phyloP scores from a whole-genome alignment of 2,113 vertebrate genomes.

The Sardina pilchardus region DNA sequence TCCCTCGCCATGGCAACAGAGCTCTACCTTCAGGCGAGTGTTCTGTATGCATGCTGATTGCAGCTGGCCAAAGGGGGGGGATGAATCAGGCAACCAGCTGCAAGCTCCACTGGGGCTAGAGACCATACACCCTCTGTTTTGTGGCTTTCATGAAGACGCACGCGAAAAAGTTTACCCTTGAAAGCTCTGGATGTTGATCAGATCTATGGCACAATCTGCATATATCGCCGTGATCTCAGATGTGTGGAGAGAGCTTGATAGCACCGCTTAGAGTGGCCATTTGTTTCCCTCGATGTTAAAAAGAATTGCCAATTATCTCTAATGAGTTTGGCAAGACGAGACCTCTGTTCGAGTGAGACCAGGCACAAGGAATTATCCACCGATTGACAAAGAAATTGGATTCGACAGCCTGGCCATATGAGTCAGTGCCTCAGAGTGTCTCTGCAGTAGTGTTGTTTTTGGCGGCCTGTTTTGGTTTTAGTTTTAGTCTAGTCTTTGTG shows the following conservation, averaged over 20 bases:
- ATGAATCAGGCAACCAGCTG: background rate
- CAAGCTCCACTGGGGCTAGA: background rate
- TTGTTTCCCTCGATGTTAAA: constrained; percentile 46
- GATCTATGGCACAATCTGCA: background rate
- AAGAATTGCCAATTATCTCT: constrained; percentile 57
- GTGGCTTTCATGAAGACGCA: background rate
- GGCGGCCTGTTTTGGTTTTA: too few relatives aligned
- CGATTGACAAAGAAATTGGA: background rate
- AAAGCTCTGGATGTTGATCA: constrained; percentile 17
- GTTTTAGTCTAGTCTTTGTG: too few relatives aligned
- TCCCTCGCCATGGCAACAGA: constrained; percentile 30
- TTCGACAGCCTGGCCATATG: background rate
- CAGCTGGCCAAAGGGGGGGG: background rate
- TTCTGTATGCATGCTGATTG: constrained; percentile 5
- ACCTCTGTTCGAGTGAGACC: constrained; percentile 46
- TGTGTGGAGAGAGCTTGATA: background rate
- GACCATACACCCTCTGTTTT: background rate
- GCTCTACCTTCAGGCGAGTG: constrained; percentile 1
- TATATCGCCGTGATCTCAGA: background rate
- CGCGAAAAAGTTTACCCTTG: background rate
- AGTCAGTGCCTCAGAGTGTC: background rate
- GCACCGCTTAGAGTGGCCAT: background rate
- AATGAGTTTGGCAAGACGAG: constrained; percentile 46
- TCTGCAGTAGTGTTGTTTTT: too few relatives aligned
- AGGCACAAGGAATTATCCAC: constrained; percentile 29